Percentiles rank a stretch among this genome's conserved stretches.
These are phyloP conservation scores for Idaea straminata DNA, from an alignment of 2,888 invertebrate genomes.

Conservation along the genomic window DNA sequence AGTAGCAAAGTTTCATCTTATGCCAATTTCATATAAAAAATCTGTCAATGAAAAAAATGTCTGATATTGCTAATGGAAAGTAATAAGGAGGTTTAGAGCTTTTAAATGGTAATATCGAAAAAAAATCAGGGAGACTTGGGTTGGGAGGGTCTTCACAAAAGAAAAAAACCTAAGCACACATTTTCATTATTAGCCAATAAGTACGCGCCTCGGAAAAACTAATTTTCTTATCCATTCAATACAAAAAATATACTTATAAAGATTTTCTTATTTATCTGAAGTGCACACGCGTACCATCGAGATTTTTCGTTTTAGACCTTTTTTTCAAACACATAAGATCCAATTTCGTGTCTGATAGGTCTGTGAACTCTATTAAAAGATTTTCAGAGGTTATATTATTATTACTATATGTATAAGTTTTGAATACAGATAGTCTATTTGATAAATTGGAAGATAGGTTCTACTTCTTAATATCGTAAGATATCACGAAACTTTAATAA, in stretches of 20 bases:
- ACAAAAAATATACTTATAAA: constrained; percentile 12
- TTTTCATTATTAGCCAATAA: constrained; percentile 21
- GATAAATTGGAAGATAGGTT: constrained; percentile 11
- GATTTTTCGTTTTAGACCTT: constrained; percentile 17
- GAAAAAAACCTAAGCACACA: constrained; percentile 21
- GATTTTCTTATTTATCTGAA: constrained; percentile 17
- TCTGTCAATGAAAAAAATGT: no score
- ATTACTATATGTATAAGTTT: not conserved
- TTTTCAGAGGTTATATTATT: constrained; percentile 9
- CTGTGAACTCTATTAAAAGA: constrained; percentile 18
- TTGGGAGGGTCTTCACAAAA: not conserved
- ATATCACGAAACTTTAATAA: no score
- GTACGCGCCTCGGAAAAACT: constrained; percentile 18
- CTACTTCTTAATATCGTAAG: no score
- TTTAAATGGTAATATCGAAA: not conserved
- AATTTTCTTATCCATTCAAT: constrained; percentile 28
- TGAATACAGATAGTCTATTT: constrained; percentile 11
- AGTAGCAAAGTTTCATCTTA: no score
- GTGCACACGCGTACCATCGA: not conserved
- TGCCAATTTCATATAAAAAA: no score
- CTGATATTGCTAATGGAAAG: no score
- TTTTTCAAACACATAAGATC: constrained; percentile 18
- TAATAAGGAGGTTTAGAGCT: no score
- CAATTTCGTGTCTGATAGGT: constrained; percentile 14
- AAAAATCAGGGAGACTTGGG: not conserved